A percentile compares a stretch with the other conserved stretches of the same genome.
Conservation (phyloP, 2,888 invertebrate genomes). For the Lycocerus yunnanus region DNA sequence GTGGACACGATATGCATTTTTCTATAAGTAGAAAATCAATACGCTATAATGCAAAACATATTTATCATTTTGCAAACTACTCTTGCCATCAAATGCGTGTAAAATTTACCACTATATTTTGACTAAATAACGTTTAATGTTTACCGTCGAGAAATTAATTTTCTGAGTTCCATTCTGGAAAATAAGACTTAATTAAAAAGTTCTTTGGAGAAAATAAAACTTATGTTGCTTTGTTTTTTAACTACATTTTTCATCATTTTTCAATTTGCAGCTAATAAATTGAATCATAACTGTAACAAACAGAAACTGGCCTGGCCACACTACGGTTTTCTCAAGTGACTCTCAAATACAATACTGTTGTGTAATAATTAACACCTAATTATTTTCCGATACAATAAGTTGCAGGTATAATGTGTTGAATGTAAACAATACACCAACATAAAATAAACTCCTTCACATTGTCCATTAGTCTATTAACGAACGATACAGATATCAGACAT, state of each 20-base stretch:
- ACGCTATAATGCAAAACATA: background rate
- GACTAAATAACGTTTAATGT: slow-evolving; percentile 7
- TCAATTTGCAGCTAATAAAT: background rate
- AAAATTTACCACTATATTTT: background rate
- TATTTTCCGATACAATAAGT: background rate
- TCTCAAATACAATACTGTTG: background rate
- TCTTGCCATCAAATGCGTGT: background rate
- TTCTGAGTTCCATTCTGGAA: background rate
- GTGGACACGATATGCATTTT: slow-evolving; percentile 8
- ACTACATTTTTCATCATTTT: background rate
- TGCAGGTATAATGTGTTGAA: background rate
- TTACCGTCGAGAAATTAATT: slow-evolving; percentile 5
- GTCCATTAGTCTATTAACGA: background rate
- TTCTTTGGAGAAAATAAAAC: background rate
- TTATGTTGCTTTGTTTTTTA: background rate
- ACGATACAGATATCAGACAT: no score
- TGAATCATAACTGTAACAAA: background rate
- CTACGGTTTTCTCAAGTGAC: background rate
- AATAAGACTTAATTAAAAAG: background rate
- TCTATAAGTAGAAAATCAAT: slow-evolving; percentile 7
- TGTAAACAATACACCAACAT: background rate
- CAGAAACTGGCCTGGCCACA: background rate
- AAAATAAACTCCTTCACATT: background rate
- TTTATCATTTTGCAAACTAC: background rate
- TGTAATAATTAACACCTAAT: background rate